Base-by-base conservation (phyloP, 2,888 invertebrate species). In the Lithophane semibrunnea region DNA sequence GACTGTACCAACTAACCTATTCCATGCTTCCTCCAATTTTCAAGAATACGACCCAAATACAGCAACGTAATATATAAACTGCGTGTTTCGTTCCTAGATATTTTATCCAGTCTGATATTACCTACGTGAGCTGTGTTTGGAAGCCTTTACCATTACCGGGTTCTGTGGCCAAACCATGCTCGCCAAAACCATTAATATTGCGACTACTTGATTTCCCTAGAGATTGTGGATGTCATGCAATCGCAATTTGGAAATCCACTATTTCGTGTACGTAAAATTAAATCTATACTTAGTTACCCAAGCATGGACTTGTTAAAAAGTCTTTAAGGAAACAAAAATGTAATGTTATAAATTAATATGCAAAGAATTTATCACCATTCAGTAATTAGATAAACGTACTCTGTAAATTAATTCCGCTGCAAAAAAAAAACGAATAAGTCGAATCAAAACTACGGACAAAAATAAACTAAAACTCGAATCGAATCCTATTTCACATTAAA, bases 71-170 rank as follows among this genome's bases (percentile, higher is more conserved):
- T 69, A 75, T 67, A 75, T 42, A 18, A 63, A 54, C 52, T 49
- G 66, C 29, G 24, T 44, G 24, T 49, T 71, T 58, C 47, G 61
- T 77, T 68, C 52, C 73, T 65, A 65, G 66, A 81, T 73, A 77
- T 79, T 76, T 75, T 77, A 84, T 77, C 18, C 56, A 37, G 64
- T 68, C 47, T 69, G 47, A 72, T 84, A 82, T 85, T 83, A 75
- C 66, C 37, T 86, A 83, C 82, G 82, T 85, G 77, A 37, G 12
- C 56, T 61, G 73, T 73, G 42, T 75, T 63, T 77, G 58, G 63
- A 58, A 84, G 24, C n/a, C 47, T 56, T 75, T 79, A 75, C 66
- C 68, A 80, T 76, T 72, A 63, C 63, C 49, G 52, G 37, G 13
- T 64, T 10, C 13, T 24, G 47, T 52, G 24, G 29, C 12, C 13